These are phyloP conservation scores for Pelosia muscerda DNA, from an alignment of 2,888 invertebrate genomes.

Conservation along the genomic window DNA sequence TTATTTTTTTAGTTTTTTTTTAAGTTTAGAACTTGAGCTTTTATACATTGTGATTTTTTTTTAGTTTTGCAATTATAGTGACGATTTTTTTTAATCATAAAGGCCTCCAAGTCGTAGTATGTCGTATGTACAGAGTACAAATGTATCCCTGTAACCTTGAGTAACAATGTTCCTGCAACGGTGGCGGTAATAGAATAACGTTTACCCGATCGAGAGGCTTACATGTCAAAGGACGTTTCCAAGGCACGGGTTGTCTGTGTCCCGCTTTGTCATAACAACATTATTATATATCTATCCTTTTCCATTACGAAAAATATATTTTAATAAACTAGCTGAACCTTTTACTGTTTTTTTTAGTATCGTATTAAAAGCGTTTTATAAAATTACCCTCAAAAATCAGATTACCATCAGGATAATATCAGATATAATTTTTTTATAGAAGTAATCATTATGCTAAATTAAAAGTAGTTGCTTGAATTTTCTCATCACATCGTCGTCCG, in stretches of 20 bases:
- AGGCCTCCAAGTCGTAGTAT: slow-evolving; percentile 72
- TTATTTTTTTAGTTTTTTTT: slow-evolving; percentile 5
- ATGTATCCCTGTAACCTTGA: slow-evolving; percentile 71
- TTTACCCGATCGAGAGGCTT: slow-evolving; percentile 56
- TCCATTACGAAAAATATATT: background rate
- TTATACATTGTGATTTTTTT: slow-evolving; percentile 7
- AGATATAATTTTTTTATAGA: background rate
- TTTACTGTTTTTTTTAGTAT: background rate
- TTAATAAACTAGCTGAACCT: background rate
- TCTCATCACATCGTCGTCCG: slow-evolving; percentile 8
- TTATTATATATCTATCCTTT: slow-evolving; percentile 8
- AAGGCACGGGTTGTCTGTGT: slow-evolving; percentile 38
- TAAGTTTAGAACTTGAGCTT: background rate
- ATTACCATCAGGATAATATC: background rate
- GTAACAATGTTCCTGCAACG: slow-evolving; percentile 69
- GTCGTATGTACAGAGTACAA: slow-evolving; percentile 69
- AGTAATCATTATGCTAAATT: background rate
- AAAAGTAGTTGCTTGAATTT: background rate
- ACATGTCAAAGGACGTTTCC: slow-evolving; percentile 47
- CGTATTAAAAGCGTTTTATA: too few relatives aligned
- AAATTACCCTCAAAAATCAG: too few relatives aligned
- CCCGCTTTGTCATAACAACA: slow-evolving; percentile 8
- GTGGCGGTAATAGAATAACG: slow-evolving; percentile 54
- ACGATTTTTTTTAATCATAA: slow-evolving; percentile 54
- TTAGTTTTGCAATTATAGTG: slow-evolving; percentile 5